Base-by-base conservation (phyloP, 2,797 vertebrate genomes). In the Eulemur mongoz region DNA sequence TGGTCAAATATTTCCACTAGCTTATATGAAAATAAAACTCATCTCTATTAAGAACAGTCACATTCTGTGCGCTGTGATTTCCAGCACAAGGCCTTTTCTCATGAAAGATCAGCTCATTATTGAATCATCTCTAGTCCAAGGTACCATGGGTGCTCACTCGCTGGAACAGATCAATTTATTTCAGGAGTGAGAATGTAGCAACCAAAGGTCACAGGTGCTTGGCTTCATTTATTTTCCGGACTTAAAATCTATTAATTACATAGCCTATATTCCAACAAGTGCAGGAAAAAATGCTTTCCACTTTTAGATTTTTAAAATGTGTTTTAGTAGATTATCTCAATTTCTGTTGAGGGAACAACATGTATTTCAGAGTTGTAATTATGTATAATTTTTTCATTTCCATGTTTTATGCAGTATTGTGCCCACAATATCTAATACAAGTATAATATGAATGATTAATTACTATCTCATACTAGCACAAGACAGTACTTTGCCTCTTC, bases 251-350 rank as follows among this genome's bases (percentile, higher is more conserved):
- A 89, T 86, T 93, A 88, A 91, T 95, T 65, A 45, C 13, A 59
- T 91, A 14, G 38, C 45, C 91, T 80, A 57, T 80, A 89, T 89
- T 81, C 72, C 94, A 82, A 32, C 7, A 94, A 94, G 67, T 85
- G 8, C 57, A 95, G 76, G n/a, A 40, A 54, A 83, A 57, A 70
- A 73, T 65, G 30, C 35, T 88, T 97, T 95, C 76, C 0, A 84
- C 45, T 93, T 97, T 88, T 12, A 96, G 87, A 38, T 87, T 97
- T 98, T 95, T 85, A 80, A 96, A 96, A 96, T 63, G 18, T 89
- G 40, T 94, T 90, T 97, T 81, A 75, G 69, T 84, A 95, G 70
- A 93, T 93, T 72, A 81, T 80, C 50, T 93, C 89, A 91, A 88
- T 88, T 95, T 97, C 95, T 91, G 15, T 32, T 81, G 65, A 91